These are phyloP conservation scores for Graphium colonna DNA, from an alignment of 2,888 invertebrate genomes.

Conservation along the genomic window DNA sequence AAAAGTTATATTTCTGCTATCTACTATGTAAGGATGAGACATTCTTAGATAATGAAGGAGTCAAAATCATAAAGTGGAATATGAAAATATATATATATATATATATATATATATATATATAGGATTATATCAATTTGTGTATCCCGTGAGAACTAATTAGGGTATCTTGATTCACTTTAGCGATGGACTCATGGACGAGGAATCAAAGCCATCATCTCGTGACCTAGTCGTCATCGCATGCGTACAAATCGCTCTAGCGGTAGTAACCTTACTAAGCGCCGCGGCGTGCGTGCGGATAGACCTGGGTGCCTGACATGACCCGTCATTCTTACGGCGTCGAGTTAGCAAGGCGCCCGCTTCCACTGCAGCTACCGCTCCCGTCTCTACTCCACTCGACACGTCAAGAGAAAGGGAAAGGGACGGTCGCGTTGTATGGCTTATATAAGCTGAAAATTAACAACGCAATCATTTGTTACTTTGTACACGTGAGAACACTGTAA, in stretches of 20 bases:
- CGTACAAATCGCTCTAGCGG: conserved; percentile 71
- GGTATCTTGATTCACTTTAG: no score
- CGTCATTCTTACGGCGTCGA: conserved; percentile 59
- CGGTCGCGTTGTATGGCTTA: conserved; percentile 80
- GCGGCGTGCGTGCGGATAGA: conserved; percentile 78
- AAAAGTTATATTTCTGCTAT: no score
- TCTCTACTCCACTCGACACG: conserved; percentile 44
- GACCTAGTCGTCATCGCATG: conserved; percentile 73
- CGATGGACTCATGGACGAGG: conserved; percentile 61
- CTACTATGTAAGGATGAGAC: no score
- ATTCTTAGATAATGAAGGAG: no score
- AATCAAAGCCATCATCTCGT: conserved; percentile 57
- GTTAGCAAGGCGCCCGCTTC: conserved; percentile 57
- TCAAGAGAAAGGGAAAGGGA: conserved; percentile 63
- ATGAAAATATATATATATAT: not conserved
- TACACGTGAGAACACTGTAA: no score
- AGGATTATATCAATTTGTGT: no score
- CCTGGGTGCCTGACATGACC: conserved; percentile 69
- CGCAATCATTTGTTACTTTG: no score
- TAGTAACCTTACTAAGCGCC: conserved; percentile 73
- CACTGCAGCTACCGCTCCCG: conserved; percentile 32
- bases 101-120: no score
- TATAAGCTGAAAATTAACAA: no score
- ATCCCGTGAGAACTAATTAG: no score
- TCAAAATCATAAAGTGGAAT: no score